These are phyloP conservation scores for Menura novaehollandiae DNA, from an alignment of 2,113 vertebrate species.

Conservation along the genomic window DNA sequence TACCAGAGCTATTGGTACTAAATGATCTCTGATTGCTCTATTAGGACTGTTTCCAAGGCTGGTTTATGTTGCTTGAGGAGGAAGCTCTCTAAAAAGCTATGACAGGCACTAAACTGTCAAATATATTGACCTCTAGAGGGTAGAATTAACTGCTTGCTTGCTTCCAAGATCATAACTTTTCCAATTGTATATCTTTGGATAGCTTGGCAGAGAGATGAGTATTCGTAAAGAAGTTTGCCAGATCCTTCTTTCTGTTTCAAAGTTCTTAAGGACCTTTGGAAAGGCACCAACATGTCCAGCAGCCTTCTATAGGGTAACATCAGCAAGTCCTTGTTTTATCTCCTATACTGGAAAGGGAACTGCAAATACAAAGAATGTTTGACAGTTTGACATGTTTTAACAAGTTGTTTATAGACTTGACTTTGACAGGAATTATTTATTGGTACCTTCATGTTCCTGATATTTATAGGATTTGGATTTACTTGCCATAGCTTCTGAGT, in stretches of 20 bases:
- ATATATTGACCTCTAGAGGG: not conserved
- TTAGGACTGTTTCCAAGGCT: not conserved
- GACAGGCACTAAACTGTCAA: not conserved
- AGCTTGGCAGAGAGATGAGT: not conserved
- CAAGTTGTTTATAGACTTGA: conserved; percentile 8
- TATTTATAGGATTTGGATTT: conserved; percentile 34
- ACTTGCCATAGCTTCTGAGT: not conserved
- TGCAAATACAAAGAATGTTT: not conserved
- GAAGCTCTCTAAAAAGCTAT: not conserved
- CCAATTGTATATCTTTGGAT: not conserved
- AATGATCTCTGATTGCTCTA: not conserved
- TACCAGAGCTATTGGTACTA: not conserved
- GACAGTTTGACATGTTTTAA: conserved; percentile 15
- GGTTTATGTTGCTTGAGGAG: not conserved
- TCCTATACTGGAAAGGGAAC: not conserved
- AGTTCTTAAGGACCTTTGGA: not conserved
- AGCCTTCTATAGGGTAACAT: not conserved
- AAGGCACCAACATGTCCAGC: not conserved
- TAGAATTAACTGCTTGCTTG: not conserved
- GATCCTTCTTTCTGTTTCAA: not conserved
- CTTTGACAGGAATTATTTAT: conserved; percentile 21
- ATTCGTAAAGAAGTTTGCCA: not conserved
- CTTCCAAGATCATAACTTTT: not conserved
- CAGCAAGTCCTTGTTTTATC: not conserved
- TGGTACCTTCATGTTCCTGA: not conserved